phyloP scores from a whole-genome alignment of 2,888 invertebrate species.

The Scaeva pyrastri region DNA sequence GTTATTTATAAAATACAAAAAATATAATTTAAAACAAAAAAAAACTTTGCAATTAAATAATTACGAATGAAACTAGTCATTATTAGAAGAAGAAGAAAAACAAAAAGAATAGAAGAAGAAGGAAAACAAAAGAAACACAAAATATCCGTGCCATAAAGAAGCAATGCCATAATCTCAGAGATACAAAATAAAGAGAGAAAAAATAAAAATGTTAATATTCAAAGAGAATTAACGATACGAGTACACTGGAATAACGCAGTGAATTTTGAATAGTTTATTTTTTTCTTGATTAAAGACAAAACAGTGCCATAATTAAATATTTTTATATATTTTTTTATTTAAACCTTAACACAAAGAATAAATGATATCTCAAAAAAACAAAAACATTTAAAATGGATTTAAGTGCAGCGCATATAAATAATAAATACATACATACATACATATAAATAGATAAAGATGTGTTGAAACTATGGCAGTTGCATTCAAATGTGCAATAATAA shows the following conservation, averaged over 20 bases:
- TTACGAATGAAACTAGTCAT: conserved; percentile 75
- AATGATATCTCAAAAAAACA: conserved; percentile 17
- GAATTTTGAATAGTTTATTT: conserved; percentile 63
- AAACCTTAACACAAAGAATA: background rate
- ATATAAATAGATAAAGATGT: background rate
- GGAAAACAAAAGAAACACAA: conserved; percentile 15
- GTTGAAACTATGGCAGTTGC: conserved; percentile 66
- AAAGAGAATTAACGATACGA: conserved; percentile 22
- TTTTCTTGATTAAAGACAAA: conserved; percentile 46
- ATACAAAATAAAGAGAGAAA: conserved; percentile 23
- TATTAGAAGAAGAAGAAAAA: conserved; percentile 49
- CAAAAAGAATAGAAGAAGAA: conserved; percentile 32
- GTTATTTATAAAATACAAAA: conserved; percentile 49
- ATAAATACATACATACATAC: too few relatives aligned
- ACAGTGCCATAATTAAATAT: conserved; percentile 70
- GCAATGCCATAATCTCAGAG: conserved; percentile 75
- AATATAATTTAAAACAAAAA: conserved; percentile 34
- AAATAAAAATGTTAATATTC: conserved; percentile 27
- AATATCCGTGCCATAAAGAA: conserved; percentile 71
- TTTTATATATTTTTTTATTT: conserved; percentile 29
- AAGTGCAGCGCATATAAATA: conserved; percentile 32
- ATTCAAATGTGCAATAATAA: conserved; percentile 71
- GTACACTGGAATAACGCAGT: conserved; percentile 40
- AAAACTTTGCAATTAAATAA: conserved; percentile 47
- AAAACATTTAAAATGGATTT: conserved; percentile 23